Percentiles rank a stretch among this genome's conserved stretches.
These are phyloP conservation scores for Riptortus pedestris DNA, from an alignment of 1,140 invertebrate genomes.

Conservation along the genomic window DNA sequence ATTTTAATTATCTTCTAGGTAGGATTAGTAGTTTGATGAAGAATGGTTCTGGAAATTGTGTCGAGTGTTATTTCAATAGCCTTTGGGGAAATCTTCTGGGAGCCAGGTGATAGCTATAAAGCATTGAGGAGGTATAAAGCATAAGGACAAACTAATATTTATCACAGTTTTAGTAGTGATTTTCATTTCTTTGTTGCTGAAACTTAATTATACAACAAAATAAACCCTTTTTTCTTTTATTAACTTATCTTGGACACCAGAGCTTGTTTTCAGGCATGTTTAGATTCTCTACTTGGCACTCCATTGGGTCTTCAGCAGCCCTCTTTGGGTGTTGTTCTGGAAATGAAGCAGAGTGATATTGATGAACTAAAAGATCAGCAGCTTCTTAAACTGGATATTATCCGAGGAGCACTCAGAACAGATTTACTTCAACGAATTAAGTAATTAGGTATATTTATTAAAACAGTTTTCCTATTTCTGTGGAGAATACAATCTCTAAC, in stretches of 20 bases:
- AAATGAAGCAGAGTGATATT: slow-evolving; percentile 32
- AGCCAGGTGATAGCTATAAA: no score
- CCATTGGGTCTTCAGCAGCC: slow-evolving; percentile 53
- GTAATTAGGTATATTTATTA: slow-evolving; percentile 37
- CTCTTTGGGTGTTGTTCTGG: slow-evolving; percentile 43
- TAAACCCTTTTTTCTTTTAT: neutral
- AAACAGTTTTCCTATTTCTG: neutral
- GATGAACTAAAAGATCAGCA: slow-evolving; percentile 71
- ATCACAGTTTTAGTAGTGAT: no score
- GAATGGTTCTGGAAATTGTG: no score
- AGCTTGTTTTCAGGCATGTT: slow-evolving; percentile 36
- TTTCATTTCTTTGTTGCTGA: no score
- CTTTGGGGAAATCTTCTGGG: no score
- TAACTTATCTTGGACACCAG: neutral
- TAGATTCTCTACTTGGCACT: slow-evolving; percentile 59
- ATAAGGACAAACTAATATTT: no score
- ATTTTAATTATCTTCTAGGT: no score
- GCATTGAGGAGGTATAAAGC: no score
- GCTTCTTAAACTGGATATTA: slow-evolving; percentile 62
- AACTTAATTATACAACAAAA: neutral
- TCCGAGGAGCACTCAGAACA: slow-evolving; percentile 60
- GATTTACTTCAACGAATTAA: slow-evolving; percentile 59
- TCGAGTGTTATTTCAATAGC: no score
- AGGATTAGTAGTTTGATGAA: no score
- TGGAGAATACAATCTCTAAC: neutral